Evolutionary conservation across 2,113 vertebrate species (phyloP), one percentile per base, ranked within the genome.

Genomic region (Crotalus tigris): DNA sequence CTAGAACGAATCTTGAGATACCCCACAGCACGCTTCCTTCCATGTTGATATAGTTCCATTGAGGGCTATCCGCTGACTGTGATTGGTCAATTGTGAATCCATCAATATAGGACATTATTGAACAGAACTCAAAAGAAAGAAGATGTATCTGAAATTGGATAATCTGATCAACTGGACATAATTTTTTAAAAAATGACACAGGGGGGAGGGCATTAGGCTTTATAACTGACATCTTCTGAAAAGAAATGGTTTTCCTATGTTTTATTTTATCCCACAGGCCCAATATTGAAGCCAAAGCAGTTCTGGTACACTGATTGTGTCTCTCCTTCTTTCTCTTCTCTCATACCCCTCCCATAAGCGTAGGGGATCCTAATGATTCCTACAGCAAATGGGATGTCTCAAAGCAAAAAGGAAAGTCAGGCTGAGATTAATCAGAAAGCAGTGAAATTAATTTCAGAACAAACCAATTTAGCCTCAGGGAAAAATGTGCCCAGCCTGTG

Each of bases 291-390:
- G 49, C 9, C 3, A 5, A 24, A 23, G 61, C 55, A 51, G 7
- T 24, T 13, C 19, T 91, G 55, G 39, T 39, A 46, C 17, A 39
- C 33, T 54, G 81, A 26, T 17, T 12, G n/a, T 57, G 39, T 86
- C 10, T 11, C 0, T 5, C 88, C 39, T 23, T 51, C 19, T 29
- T 64, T 44, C 2, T 9, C 44, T 53, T 26, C 57, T n/a, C 55
- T 57, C n/a, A 49, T 26, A 21, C 3, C 57, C 54, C 54, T 90
- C 54, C 64, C 44, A 46, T 81, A 57, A 92, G 92, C 49, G 44
- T 90, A 92, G 89, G 55, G 69, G 55, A 90, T 85, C 90, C 85
- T 88, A 58, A 81, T 23, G 44, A 91, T 89, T 91, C 88, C 61
- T 55, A 88, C 21, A 5, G 93, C 86, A 91, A 51, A 69, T 3